Percentiles rank a stretch among this genome's conserved stretches.
phyloP scores from a whole-genome alignment of 2,888 invertebrate genomes.

The Pachymerium ferrugineum region DNA sequence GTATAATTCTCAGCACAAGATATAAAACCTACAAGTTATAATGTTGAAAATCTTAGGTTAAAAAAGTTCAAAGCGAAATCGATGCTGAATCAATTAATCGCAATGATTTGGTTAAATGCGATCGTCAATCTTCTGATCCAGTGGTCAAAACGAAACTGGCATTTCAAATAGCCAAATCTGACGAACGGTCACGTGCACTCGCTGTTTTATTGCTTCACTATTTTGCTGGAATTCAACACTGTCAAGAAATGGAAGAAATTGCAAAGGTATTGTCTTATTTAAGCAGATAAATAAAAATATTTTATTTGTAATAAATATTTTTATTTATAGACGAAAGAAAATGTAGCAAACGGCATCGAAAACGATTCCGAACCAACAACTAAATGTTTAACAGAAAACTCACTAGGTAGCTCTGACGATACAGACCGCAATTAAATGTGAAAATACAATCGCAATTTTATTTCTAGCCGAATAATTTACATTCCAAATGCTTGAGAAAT shows the following conservation, averaged over 20 bases:
- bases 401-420: not conserved
- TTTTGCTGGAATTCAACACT: slow-evolving; percentile 85
- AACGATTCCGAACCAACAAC: no score
- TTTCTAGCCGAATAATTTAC: not conserved
- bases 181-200: slow-evolving; percentile 81
- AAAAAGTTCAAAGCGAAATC: slow-evolving; percentile 66
- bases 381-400: no score
- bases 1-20: slow-evolving; percentile 39
- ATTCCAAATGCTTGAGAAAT: no score
- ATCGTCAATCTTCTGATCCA: slow-evolving; percentile 45
- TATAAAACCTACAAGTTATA: not conserved
- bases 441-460: not conserved
- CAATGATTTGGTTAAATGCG: slow-evolving; percentile 52
- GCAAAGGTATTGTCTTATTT: slow-evolving; percentile 32
- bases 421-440: not conserved
- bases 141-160: slow-evolving; percentile 46
- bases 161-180: slow-evolving; percentile 58
- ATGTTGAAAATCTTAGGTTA: slow-evolving; percentile 55
- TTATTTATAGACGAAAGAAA: not conserved
- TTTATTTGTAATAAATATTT: no score
- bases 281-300: no score
- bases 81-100: slow-evolving; percentile 62
- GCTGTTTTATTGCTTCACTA: slow-evolving; percentile 90
- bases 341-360: no score
- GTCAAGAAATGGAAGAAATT: slow-evolving; percentile 55